phyloP scores from a whole-genome alignment of 2,888 invertebrate genomes.

The Eurois occulta region DNA sequence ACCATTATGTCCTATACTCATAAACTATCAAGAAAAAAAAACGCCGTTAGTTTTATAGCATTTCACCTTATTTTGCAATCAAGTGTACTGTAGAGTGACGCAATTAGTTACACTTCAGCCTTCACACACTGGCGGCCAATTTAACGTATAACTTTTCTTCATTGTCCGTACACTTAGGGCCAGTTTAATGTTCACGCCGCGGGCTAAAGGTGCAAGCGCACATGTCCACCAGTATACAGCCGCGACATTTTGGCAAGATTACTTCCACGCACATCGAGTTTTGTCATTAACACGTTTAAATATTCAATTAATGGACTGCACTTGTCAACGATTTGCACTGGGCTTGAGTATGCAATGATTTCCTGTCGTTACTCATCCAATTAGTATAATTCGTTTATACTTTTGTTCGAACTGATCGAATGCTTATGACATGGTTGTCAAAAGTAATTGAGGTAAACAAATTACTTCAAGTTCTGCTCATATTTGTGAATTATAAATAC shows the following conservation, averaged over 20 bases:
- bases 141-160: constrained; percentile 55
- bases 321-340: constrained; percentile 47
- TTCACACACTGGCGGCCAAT: constrained; percentile 56
- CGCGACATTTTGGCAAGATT: constrained; percentile 58
- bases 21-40: constrained; percentile 53
- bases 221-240: constrained; percentile 46
- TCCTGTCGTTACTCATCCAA: constrained; percentile 40
- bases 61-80: constrained; percentile 58
- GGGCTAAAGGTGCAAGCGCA: constrained; percentile 62
- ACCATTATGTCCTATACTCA: constrained; percentile 50
- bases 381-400: constrained; percentile 21
- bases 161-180: constrained; percentile 55
- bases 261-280: constrained; percentile 41
- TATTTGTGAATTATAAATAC: constrained; percentile 15
- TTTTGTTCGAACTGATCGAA: constrained; percentile 37
- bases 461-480: constrained; percentile 4
- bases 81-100: constrained; percentile 62
- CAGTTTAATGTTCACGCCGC: constrained; percentile 63
- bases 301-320: constrained; percentile 52
- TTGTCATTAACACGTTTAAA: constrained; percentile 57
- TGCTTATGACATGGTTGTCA: constrained; percentile 15
- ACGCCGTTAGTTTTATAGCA: constrained; percentile 57
- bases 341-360: constrained; percentile 38
- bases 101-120: constrained; percentile 68
- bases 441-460: constrained; percentile 24